Evolutionary conservation across 2,888 invertebrate species (phyloP).

Genomic region (Gortyna flavago): DNA sequence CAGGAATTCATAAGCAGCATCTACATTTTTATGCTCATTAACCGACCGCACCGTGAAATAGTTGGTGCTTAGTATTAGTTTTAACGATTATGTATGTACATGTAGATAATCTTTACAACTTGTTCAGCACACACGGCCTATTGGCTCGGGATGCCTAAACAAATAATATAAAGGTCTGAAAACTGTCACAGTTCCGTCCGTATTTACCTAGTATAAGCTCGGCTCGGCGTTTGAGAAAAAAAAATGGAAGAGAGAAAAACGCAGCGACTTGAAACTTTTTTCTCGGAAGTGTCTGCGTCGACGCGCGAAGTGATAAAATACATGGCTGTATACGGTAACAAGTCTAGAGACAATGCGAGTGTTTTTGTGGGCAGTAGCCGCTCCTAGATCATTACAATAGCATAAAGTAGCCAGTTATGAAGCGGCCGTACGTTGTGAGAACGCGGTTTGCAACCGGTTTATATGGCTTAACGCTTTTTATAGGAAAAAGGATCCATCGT

Average conservation of each 20-base stretch:
- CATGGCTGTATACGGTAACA: slow-evolving; percentile 78
- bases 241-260: slow-evolving; percentile 59
- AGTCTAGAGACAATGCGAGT: slow-evolving; percentile 84
- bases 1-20: slow-evolving; percentile 83
- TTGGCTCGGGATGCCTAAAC: slow-evolving; percentile 58
- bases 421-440: slow-evolving; percentile 81
- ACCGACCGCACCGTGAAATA: slow-evolving; percentile 72
- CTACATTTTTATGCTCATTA: slow-evolving; percentile 77
- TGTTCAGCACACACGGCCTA: slow-evolving; percentile 46
- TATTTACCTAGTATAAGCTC: slow-evolving; percentile 69
- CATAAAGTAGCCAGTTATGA: slow-evolving; percentile 89
- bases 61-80: slow-evolving; percentile 71
- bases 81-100: slow-evolving; percentile 64
- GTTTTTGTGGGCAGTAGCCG: slow-evolving; percentile 84
- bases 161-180: slow-evolving; percentile 68
- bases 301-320: slow-evolving; percentile 84
- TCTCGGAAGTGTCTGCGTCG: slow-evolving; percentile 77
- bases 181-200: slow-evolving; percentile 66
- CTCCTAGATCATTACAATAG: slow-evolving; percentile 89
- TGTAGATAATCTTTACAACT: slow-evolving; percentile 56
- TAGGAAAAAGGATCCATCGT: slow-evolving; percentile 78
- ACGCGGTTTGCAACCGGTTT: slow-evolving; percentile 83
- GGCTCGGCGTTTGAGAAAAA: slow-evolving; percentile 60
- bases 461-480: slow-evolving; percentile 82
- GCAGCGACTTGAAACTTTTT: slow-evolving; percentile 69